Conservation (phyloP, 2,113 vertebrate genomes). For the Rhea americana region DNA sequence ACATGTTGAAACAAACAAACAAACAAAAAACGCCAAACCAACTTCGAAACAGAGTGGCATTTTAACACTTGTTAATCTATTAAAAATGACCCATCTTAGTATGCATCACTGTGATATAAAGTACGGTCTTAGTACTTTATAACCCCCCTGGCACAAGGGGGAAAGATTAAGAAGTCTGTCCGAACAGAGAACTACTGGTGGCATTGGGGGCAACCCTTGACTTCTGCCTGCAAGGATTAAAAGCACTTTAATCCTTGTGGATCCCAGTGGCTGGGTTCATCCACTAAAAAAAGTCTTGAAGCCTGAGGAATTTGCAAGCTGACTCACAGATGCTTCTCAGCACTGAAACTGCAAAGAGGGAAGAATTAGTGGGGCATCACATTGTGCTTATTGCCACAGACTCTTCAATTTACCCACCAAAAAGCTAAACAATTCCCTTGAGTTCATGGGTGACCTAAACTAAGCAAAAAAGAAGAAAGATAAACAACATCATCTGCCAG, state of each 20-base stretch:
- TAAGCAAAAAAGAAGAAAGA: background rate
- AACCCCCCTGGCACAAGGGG: background rate
- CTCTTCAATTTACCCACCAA: background rate
- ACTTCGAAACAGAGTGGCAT: background rate
- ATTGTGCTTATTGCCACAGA: background rate
- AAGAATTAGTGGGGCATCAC: background rate
- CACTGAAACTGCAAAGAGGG: background rate
- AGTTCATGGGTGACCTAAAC: background rate
- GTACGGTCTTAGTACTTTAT: background rate
- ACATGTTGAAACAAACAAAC: background rate
- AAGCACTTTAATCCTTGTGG: background rate
- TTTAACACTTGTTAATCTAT: background rate
- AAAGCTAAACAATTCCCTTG: background rate
- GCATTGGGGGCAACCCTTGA: background rate
- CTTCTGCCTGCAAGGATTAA: background rate
- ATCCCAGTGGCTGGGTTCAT: background rate
- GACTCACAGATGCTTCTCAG: background rate
- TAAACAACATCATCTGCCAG: conserved; percentile 12
- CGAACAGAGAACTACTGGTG: background rate
- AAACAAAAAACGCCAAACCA: background rate
- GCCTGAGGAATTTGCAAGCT: background rate
- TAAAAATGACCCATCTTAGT: background rate
- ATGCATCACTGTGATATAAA: background rate
- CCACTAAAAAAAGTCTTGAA: background rate
- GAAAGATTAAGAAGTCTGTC: background rate